Evolutionary conservation across 1,140 invertebrate genomes (phyloP).

Genomic region (Drosophila micromelanica): DNA sequence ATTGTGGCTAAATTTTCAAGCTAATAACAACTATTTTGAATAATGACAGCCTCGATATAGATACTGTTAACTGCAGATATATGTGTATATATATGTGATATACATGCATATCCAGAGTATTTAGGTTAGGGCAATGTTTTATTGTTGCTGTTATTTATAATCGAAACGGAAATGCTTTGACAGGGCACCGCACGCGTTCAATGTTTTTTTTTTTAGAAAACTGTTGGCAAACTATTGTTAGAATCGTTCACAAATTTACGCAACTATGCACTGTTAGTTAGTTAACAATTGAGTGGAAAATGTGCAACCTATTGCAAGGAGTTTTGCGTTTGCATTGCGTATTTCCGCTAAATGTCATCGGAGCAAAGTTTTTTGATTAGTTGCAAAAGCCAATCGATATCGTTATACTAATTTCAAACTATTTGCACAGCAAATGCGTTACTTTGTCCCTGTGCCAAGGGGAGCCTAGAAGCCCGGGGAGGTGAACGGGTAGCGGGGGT

Average conservation of each 20-base stretch:
- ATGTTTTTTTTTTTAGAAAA: constrained; percentile 36
- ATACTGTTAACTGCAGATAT: too few species aligned
- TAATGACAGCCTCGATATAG: too few species aligned
- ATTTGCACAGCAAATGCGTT: constrained; percentile 67
- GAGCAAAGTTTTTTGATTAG: constrained; percentile 70
- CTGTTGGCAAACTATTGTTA: constrained; percentile 79
- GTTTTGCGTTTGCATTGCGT: constrained; percentile 79
- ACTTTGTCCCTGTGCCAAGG: neutral
- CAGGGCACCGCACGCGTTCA: constrained; percentile 71
- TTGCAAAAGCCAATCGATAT: constrained; percentile 55
- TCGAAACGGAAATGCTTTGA: constrained; percentile 65
- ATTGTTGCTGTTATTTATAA: too few species aligned
- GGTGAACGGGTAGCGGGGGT: neutral
- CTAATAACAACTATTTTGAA: too few species aligned
- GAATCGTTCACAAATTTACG: constrained; percentile 76
- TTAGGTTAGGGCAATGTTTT: too few species aligned
- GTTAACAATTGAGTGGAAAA: constrained; percentile 48
- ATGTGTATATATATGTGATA: too few species aligned
- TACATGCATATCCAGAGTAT: too few species aligned
- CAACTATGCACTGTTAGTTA: constrained; percentile 54
- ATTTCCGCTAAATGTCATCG: constrained; percentile 83
- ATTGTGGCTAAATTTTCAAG: too few species aligned
- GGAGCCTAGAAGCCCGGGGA: neutral
- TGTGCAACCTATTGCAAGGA: neutral
- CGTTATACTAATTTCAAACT: constrained; percentile 56